These are phyloP conservation scores for Drosophila gunungcola DNA, from an alignment of 1,140 invertebrate genomes.

Conservation along the genomic window DNA sequence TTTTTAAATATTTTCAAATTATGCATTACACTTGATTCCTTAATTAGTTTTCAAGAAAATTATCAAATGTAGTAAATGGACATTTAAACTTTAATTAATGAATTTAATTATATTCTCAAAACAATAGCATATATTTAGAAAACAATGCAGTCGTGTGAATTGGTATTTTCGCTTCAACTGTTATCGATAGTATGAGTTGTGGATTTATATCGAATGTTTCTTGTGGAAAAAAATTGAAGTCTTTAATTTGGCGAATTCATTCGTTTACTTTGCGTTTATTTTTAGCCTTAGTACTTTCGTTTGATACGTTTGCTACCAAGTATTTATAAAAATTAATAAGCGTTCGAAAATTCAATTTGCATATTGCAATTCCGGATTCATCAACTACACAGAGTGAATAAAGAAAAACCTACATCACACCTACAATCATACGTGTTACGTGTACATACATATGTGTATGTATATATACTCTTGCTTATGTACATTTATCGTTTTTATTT, in stretches of 20 bases:
- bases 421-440: conserved; percentile 43
- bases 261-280: conserved; percentile 48
- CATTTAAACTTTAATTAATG: no score
- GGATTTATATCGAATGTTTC: conserved; percentile 26
- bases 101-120: no score
- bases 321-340: conserved; percentile 18
- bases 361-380: conserved; percentile 9
- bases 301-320: conserved; percentile 41
- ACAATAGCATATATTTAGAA: no score
- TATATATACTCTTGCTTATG: conserved; percentile 38
- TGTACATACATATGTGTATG: conserved; percentile 53
- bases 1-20: no score
- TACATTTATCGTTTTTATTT: conserved; percentile 39
- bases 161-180: background rate
- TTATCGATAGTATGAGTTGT: conserved; percentile 16
- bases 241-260: conserved; percentile 39
- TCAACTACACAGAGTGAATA: conserved; percentile 32
- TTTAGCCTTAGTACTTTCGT: conserved; percentile 37
- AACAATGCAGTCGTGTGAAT: background rate
- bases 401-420: conserved; percentile 40
- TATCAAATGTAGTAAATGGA: no score
- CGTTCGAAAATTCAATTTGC: background rate
- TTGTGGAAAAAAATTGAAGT: conserved; percentile 36
- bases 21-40: no score
- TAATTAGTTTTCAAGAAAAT: no score